Conservation (phyloP, 2,113 vertebrate species). For the Morone chrysops region DNA sequence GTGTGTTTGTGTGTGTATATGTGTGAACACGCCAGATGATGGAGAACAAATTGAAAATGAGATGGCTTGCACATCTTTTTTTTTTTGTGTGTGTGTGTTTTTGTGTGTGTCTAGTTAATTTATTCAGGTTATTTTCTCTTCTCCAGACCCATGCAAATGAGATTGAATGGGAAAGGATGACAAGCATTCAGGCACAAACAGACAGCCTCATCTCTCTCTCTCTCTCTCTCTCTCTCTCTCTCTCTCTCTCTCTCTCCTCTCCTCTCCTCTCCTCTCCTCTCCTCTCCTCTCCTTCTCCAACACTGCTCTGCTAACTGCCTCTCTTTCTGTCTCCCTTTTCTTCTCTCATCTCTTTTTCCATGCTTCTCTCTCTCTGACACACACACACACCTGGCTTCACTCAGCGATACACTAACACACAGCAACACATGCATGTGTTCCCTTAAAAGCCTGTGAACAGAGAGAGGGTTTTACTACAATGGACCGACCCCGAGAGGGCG, state of each 20-base stretch:
- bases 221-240: slow-evolving; percentile 15
- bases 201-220: slow-evolving; percentile 70
- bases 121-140: slow-evolving; percentile 84
- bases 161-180: slow-evolving; percentile 79
- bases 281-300: slow-evolving; percentile 1
- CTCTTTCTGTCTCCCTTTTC: no score
- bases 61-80: slow-evolving; percentile 68
- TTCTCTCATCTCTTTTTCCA: no score
- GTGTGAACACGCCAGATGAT: slow-evolving; percentile 72
- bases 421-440: slow-evolving; percentile 24
- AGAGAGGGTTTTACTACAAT: slow-evolving; percentile 49
- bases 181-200: slow-evolving; percentile 77
- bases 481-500: slow-evolving; percentile 53
- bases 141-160: slow-evolving; percentile 84
- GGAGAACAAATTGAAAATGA: slow-evolving; percentile 82
- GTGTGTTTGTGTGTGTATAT: slow-evolving; percentile 24
- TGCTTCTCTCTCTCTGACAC: not conserved
- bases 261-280: slow-evolving; percentile 30
- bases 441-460: slow-evolving; percentile 46
- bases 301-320: no score
- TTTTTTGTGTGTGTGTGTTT: slow-evolving; percentile 22
- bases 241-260: slow-evolving; percentile 42
- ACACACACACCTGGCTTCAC: slow-evolving; percentile 55
- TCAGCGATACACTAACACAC: slow-evolving; percentile 30
- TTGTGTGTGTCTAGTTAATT: slow-evolving; percentile 75